Conservation (phyloP, 2,888 invertebrate genomes). For the Rotaria magnacalcarata region DNA sequence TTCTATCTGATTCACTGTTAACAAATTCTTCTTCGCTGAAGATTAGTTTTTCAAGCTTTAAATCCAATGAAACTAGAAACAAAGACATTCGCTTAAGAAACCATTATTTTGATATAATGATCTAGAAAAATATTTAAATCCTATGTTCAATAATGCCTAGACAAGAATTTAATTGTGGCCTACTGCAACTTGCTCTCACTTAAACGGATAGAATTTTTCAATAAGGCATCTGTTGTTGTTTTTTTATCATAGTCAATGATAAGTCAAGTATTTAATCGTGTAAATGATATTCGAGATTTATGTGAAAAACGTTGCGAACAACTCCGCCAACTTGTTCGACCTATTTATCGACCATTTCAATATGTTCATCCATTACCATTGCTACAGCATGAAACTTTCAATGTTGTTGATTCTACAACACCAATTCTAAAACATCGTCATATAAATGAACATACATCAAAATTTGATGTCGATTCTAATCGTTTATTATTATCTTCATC, state of each 20-base stretch:
- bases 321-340: background rate
- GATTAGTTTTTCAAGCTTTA: too few species aligned
- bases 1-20: too few species aligned
- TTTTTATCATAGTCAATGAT: slow-evolving; percentile 50
- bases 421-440: background rate
- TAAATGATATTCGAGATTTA: slow-evolving; percentile 88
- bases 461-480: background rate
- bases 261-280: slow-evolving; percentile 77
- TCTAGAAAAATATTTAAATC: too few species aligned
- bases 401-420: background rate
- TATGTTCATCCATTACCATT: slow-evolving; percentile 37
- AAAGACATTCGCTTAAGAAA: too few species aligned
- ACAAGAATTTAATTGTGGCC: too few species aligned
- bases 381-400: background rate
- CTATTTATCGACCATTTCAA: slow-evolving; percentile 37
- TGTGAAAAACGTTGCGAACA: slow-evolving; percentile 71
- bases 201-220: too few species aligned
- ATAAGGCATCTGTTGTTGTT: background rate
- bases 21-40: too few species aligned
- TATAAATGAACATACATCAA: background rate
- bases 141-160: too few species aligned
- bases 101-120: too few species aligned
- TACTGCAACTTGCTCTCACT: too few species aligned
- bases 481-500: background rate
- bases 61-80: too few species aligned